Conservation (phyloP, 2,113 vertebrate genomes). For the Micromys minutus region DNA sequence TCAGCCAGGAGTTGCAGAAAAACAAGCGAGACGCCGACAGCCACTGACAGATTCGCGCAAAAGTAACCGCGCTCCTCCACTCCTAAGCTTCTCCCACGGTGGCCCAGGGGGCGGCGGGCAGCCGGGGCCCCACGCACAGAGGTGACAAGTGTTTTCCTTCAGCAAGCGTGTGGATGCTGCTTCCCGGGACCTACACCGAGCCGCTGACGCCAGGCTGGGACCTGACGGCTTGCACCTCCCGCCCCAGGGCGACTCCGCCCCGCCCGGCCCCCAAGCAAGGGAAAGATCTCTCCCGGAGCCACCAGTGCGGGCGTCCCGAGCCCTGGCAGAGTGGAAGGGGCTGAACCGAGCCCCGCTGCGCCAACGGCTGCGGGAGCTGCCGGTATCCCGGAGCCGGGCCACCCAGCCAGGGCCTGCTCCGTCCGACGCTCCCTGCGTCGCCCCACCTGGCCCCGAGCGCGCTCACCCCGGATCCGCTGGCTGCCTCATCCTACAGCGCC, state of each 20-base stretch:
- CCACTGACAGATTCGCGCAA: constrained; percentile 20
- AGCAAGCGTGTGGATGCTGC: not conserved
- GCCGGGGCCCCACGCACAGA: constrained; percentile 30
- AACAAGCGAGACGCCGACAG: not conserved
- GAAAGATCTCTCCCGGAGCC: not conserved
- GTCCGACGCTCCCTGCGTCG: not conserved
- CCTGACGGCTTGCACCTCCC: not conserved
- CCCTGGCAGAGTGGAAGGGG: not conserved
- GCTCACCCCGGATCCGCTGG: constrained; percentile 68
- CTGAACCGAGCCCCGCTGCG: not conserved
- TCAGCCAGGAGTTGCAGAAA: constrained; percentile 61
- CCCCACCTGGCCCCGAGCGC: not conserved
- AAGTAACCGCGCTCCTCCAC: constrained; percentile 59
- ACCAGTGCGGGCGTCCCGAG: not conserved
- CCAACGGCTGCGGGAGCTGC: constrained; percentile 44
- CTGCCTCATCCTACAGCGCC: constrained; percentile 69
- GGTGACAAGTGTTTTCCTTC: not conserved
- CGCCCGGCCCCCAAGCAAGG: not conserved
- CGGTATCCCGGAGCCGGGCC: not conserved
- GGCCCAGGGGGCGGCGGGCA: not conserved
- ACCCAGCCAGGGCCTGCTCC: constrained; percentile 54
- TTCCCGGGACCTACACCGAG: not conserved
- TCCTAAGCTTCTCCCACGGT: constrained; percentile 8
- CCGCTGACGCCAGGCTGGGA: not conserved
- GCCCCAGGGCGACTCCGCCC: not conserved